Evolutionary conservation across 2,888 invertebrate species (phyloP).

Genomic region (Clepsis dumicolana): DNA sequence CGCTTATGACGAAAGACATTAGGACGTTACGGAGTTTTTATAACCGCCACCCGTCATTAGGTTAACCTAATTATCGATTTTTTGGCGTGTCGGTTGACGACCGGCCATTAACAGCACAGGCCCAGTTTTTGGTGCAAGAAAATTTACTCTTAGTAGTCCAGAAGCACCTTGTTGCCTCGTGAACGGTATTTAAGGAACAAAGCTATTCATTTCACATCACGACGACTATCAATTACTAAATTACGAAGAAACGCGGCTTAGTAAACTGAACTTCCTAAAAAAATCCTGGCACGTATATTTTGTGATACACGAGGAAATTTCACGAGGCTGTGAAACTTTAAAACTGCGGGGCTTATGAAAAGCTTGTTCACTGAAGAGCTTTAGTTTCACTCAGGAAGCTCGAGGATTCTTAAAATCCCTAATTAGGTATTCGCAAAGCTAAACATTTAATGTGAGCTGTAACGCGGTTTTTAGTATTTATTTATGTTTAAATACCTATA

Average conservation of each 20-base stretch:
- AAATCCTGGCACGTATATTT: not conserved
- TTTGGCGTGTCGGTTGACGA: not conserved
- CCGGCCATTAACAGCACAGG: not conserved
- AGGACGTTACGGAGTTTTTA: not conserved
- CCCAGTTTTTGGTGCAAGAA: not conserved
- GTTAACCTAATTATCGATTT: not conserved
- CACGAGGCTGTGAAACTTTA: not conserved
- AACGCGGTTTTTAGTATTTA: too few relatives aligned
- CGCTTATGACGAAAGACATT: too few relatives aligned
- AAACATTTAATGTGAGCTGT: too few relatives aligned
- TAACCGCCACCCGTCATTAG: not conserved
- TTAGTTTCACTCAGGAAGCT: conserved; percentile 13
- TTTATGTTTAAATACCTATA: too few relatives aligned
- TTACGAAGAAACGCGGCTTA: too few relatives aligned
- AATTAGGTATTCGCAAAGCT: not conserved
- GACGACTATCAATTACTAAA: too few relatives aligned
- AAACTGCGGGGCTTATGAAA: conserved; percentile 8
- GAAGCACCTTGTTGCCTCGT: too few relatives aligned
- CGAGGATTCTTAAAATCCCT: conserved; percentile 1
- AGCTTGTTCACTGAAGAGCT: conserved; percentile 20
- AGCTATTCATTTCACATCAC: too few relatives aligned
- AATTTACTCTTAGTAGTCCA: too few relatives aligned
- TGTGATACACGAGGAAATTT: not conserved
- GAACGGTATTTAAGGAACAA: too few relatives aligned
- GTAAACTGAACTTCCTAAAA: too few relatives aligned